Evolutionary conservation across 1,140 invertebrate species (phyloP), one percentile per base, ranked within the genome.

Genomic region (Saxidomus purpurata): DNA sequence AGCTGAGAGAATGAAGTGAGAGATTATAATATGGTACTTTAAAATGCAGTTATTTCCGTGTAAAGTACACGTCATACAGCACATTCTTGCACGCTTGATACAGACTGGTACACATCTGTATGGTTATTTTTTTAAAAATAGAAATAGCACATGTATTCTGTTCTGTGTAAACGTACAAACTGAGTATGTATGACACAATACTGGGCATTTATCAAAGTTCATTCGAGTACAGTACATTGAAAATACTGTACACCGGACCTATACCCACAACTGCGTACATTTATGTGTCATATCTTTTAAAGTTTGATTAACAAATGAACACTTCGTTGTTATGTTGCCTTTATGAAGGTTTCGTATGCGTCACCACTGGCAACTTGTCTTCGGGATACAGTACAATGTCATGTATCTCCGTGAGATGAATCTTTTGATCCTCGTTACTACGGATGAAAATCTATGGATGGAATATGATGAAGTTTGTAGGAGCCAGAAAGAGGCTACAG

Each of bases 251-350:
- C 59, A 28, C n/a, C 6, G 9, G 25, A 28, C n/a, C 6, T 4
- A 25, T 63, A 28, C 15, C n/a, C 59, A 63, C n/a, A 63, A 28
- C 59, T 63, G 25, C n/a, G 59, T 59, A 17, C n/a, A n/a, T n/a
- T n/a, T n/a, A n/a, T n/a, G n/a, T 63, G 36, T 71, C 67, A 38
- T 71, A 34, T 38, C 34, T 40, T 71, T 28, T 28, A 61, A 59
- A 38, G 74, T 87, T 87, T 87, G 84, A 87, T 87, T 87, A 87
- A 77, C 84, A 87, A 52, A 87, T 87, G 84, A 87, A 87, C 84
- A 87, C 84, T 87, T 85, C 67, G 63, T 71, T 69, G 63, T 87
- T 69, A 77, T 71, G 82, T 84, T 67, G 43, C 82, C 61, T 31
- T 4, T 61, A 47, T 38, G 31, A 1, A 25, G 49, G 11, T 67